These are phyloP conservation scores for Chascanopsetta lugubris DNA, from an alignment of 2,113 vertebrate species.

Conservation along the genomic window DNA sequence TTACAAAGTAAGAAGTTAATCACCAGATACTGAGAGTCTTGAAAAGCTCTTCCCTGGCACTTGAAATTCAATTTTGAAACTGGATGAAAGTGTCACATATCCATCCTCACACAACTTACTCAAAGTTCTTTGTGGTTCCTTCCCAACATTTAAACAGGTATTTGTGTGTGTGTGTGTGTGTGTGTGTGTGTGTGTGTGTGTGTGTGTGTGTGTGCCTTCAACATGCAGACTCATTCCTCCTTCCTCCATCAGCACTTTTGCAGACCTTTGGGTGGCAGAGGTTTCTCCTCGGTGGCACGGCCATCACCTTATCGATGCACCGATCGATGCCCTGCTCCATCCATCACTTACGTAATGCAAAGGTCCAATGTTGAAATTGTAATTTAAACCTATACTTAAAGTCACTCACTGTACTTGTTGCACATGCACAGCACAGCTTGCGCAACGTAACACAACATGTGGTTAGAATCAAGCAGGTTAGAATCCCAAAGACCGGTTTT, in stretches of 20 bases:
- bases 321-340: constrained; percentile 55
- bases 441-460: background rate
- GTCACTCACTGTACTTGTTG: constrained; percentile 1
- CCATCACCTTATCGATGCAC: constrained; percentile 51
- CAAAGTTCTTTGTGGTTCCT: too few relatives aligned
- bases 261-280: constrained; percentile 38
- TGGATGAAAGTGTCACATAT: too few relatives aligned
- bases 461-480: constrained; percentile 6
- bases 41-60: too few relatives aligned
- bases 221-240: constrained; percentile 40
- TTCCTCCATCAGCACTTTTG: constrained; percentile 60
- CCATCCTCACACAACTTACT: too few relatives aligned
- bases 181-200: background rate
- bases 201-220: background rate
- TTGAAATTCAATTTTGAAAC: too few relatives aligned
- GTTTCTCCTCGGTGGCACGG: constrained; percentile 28
- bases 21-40: background rate
- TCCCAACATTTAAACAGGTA: background rate
- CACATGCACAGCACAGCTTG: background rate
- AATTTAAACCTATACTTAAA: background rate
- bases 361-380: background rate
- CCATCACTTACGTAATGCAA: constrained; percentile 43
- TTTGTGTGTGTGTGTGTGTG: too few relatives aligned
- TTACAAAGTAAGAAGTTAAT: background rate
- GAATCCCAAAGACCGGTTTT: too few relatives aligned